Percentiles rank a stretch among this genome's conserved stretches.
phyloP scores from a whole-genome alignment of 2,797 vertebrate genomes.

The Pristis pectinata region DNA sequence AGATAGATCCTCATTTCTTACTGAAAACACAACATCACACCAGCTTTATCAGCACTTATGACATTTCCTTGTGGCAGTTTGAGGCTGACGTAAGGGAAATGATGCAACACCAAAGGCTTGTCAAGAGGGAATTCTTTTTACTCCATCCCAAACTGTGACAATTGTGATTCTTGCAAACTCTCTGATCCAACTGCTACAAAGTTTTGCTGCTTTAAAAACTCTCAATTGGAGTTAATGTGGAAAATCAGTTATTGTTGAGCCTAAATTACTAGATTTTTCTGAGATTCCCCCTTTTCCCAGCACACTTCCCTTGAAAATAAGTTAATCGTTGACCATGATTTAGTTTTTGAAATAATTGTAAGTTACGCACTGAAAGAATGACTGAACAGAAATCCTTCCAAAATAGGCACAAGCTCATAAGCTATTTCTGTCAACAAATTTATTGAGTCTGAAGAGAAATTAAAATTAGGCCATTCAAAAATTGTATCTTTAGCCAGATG shows the following conservation, averaged over 20 bases:
- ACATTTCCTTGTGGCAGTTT: slow-evolving; percentile 18
- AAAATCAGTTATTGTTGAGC: not conserved
- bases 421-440: not conserved
- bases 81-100: not conserved
- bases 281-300: too few relatives aligned
- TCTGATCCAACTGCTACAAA: not conserved
- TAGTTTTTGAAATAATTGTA: not conserved
- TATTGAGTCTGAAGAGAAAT: not conserved
- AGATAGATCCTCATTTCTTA: not conserved
- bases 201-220: not conserved
- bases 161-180: not conserved
- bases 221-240: not conserved
- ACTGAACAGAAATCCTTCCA: not conserved
- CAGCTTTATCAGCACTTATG: not conserved
- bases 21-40: not conserved
- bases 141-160: not conserved
- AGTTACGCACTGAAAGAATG: not conserved
- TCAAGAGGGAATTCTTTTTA: not conserved
- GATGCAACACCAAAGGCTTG: not conserved
- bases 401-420: not conserved
- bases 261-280: not conserved
- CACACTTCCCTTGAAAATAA: not conserved
- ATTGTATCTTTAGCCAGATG: not conserved
- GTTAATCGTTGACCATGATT: too few relatives aligned
- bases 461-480: not conserved